Base-by-base conservation (phyloP, 2,888 invertebrate species). In the Dicranocentrus wangi region DNA sequence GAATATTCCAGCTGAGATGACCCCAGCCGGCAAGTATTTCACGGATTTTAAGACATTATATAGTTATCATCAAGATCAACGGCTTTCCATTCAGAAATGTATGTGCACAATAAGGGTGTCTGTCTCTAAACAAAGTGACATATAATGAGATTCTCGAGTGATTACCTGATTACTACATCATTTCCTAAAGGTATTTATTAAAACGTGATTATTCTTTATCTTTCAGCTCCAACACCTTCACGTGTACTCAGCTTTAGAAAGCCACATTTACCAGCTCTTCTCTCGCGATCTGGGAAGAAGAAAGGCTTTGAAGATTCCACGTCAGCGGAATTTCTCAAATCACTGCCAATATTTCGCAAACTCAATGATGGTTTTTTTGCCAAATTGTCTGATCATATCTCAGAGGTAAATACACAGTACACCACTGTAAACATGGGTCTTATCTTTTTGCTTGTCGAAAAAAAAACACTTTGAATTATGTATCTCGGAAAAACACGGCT, bases 341-440 rank as follows among this genome's bases (percentile, higher is more conserved):
- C 94, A 63, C 94, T 96, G 5, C 93, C 94, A 1, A 91, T 94
- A 70, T 90, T 97, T 25, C 92, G 93, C 87, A 93, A 93, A 84
- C 91, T 95, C 42, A 91, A 92, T 32, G 90, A 91, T 15, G 93
- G 92, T 73, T 92, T 94, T 82, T 91, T 97, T 2, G 90, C 92
- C 51, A 94, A 94, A 89, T 93, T 98, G 73, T 94, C 95, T 0
- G 95, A 95, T 88, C 93, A 96, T 71, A 90, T 98, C 69, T 95
- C 95, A 90, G 92, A 94, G 89, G 95, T 95, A 89, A 55, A 71
- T 39, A 53, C 43, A 69, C 21, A 27, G 28, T n/a, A n/a, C n/a
- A n/a, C n/a, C n/a, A n/a, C n/a, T 27, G 51, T 47, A 47, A 47
- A 47, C 47, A 47, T n/a, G 47, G 3, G 10, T 10, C 32, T 32